Percentiles rank a stretch among this genome's conserved stretches.
These are phyloP conservation scores for Galago senegalensis DNA, from an alignment of 2,797 vertebrate species.

Conservation along the genomic window DNA sequence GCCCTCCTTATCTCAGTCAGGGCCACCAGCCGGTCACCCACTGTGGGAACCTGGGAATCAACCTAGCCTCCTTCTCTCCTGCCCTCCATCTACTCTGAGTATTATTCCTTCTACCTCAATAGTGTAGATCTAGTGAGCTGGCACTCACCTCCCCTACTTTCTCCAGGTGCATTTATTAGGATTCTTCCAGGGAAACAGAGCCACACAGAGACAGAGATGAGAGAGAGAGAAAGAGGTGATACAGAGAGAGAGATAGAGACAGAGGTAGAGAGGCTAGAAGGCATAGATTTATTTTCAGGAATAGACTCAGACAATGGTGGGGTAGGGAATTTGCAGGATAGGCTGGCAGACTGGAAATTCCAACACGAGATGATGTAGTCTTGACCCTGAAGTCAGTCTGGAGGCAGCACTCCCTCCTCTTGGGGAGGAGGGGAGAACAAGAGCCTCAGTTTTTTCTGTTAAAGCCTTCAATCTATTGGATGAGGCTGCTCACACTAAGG, in stretches of 20 bases:
- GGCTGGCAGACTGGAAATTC: not conserved
- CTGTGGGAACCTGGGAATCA: not conserved
- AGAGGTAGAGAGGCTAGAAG: not conserved
- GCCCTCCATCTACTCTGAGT: not conserved
- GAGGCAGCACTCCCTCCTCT: not conserved
- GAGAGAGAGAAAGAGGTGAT: not conserved
- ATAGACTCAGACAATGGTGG: not conserved
- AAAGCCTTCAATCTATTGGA: not conserved
- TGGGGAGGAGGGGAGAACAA: not conserved
- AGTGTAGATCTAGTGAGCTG: not conserved
- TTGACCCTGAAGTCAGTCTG: not conserved
- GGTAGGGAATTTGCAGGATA: not conserved
- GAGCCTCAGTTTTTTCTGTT: not conserved
- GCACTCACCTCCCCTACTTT: not conserved
- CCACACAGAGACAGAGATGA: not conserved
- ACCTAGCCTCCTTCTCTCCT: not conserved
- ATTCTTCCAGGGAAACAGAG: not conserved
- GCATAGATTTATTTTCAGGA: not conserved
- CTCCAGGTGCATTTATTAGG: not conserved
- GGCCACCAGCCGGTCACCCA: not conserved
- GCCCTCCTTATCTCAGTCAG: not conserved
- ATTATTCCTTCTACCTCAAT: not conserved
- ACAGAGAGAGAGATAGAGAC: not conserved
- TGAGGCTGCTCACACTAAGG: not conserved
- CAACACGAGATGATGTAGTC: not conserved